A percentile compares a stretch with the other conserved stretches of the same genome.
These are phyloP conservation scores for Seladonia tumulorum DNA, from an alignment of 2,888 invertebrate genomes.

Conservation along the genomic window DNA sequence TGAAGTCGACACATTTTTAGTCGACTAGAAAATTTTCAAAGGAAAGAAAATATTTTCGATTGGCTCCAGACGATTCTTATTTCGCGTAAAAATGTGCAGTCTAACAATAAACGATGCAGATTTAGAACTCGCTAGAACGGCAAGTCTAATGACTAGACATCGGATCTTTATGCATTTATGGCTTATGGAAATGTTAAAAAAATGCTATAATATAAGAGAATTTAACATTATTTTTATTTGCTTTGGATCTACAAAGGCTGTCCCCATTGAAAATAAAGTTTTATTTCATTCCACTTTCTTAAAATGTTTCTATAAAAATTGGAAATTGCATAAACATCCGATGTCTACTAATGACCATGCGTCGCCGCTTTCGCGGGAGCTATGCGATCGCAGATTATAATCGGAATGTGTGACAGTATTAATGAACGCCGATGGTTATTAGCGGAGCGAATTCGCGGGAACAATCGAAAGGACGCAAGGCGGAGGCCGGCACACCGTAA, in stretches of 20 bases:
- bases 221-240: too few relatives aligned
- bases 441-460: conserved; percentile 33
- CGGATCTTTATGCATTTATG: too few relatives aligned
- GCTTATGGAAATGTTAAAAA: too few relatives aligned
- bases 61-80: background rate
- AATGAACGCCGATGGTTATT: conserved; percentile 41
- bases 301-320: too few relatives aligned
- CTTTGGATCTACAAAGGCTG: too few relatives aligned
- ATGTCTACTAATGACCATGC: background rate
- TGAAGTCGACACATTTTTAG: too few relatives aligned
- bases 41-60: background rate
- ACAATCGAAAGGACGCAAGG: conserved; percentile 49
- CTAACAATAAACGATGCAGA: background rate
- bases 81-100: background rate
- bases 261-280: too few relatives aligned
- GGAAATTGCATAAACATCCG: too few relatives aligned
- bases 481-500: conserved; percentile 75
- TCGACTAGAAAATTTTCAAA: too few relatives aligned
- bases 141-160: background rate
- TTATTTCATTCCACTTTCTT: too few relatives aligned
- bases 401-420: background rate
- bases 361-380: background rate
- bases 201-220: too few relatives aligned
- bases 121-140: background rate
- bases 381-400: background rate